These are phyloP conservation scores for Pedetes capensis DNA, from an alignment of 2,113 vertebrate species.

Conservation along the genomic window DNA sequence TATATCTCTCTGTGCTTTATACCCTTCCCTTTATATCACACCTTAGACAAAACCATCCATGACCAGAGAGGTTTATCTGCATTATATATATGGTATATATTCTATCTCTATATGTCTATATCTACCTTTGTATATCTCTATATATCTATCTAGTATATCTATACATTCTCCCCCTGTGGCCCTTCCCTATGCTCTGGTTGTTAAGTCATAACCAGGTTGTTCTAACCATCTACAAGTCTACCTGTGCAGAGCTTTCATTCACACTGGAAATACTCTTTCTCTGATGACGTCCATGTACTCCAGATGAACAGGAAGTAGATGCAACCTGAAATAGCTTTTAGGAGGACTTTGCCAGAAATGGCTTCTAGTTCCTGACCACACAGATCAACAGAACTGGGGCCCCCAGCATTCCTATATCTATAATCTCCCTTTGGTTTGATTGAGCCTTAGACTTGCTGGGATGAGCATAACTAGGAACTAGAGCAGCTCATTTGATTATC, in stretches of 20 bases:
- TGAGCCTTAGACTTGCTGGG: background rate
- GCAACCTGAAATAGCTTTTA: background rate
- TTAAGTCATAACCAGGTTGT: background rate
- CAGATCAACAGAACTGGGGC: background rate
- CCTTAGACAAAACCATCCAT: background rate
- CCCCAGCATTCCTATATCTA: background rate
- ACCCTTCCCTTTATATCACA: background rate
- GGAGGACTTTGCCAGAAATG: background rate
- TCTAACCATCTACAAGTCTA: background rate
- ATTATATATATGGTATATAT: background rate
- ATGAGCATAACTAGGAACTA: background rate
- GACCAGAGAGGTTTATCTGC: background rate
- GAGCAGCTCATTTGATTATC: background rate
- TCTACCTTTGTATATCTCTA: too few relatives aligned
- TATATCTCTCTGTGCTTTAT: conserved; percentile 2
- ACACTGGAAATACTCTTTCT: background rate
- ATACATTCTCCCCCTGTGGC: background rate
- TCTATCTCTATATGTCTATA: background rate
- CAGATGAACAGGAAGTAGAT: background rate
- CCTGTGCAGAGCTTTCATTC: background rate
- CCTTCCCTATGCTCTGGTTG: background rate
- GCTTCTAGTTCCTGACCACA: background rate
- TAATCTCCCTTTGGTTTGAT: background rate
- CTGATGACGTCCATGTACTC: background rate
- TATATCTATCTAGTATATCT: background rate